These are phyloP conservation scores for Tupaia tana DNA, from an alignment of 2,113 vertebrate species.

Conservation along the genomic window DNA sequence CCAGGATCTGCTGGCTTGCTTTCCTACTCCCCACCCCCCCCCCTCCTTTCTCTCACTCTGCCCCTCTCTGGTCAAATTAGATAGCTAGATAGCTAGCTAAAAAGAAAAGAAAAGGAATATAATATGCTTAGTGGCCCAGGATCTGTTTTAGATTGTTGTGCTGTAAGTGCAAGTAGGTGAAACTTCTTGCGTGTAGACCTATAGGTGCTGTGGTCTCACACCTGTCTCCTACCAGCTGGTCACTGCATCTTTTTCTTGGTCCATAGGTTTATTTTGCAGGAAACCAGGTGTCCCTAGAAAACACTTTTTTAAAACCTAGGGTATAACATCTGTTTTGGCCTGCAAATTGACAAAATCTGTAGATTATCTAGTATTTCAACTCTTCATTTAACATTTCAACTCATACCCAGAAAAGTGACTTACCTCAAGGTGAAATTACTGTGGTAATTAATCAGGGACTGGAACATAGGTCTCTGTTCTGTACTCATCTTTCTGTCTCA, in stretches of 20 bases:
- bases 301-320: not conserved
- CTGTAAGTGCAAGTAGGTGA: not conserved
- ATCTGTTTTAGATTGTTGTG: not conserved
- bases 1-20: too few species aligned
- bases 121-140: not conserved
- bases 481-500: not conserved
- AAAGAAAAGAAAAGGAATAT: not conserved
- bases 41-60: too few species aligned
- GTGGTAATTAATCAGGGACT: not conserved
- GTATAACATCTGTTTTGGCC: too few species aligned
- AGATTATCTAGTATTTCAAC: not conserved
- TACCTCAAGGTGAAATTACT: not conserved
- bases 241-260: not conserved
- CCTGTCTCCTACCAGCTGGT: not conserved
- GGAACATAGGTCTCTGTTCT: not conserved
- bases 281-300: not conserved
- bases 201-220: not conserved
- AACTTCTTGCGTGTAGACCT: not conserved
- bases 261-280: slow-evolving; percentile 14
- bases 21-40: too few species aligned
- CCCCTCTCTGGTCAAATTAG: too few species aligned
- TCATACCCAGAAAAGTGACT: not conserved
- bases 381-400: not conserved
- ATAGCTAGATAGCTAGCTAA: too few species aligned
- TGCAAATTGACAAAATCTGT: not conserved